Percentiles rank a stretch among this genome's conserved stretches.
Conservation (phyloP, 35 echinoderm and acorn worm genomes). For the Chiridota heheva region DNA sequence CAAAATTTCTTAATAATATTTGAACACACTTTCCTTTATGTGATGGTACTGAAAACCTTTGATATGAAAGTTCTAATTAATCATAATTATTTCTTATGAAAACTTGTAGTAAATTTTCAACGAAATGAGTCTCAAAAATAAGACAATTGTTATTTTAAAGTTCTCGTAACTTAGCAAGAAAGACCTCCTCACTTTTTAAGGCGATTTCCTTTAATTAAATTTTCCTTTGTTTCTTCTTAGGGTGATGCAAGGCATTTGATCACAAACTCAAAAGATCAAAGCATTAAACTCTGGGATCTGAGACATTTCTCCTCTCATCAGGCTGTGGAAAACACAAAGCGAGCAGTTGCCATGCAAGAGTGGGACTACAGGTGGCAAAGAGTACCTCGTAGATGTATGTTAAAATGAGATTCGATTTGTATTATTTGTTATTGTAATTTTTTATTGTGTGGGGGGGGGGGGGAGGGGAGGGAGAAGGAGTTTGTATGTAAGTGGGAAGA, state of each 20-base stretch:
- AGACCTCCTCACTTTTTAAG: too few species aligned
- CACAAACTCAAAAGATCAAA: slow-evolving; percentile 96
- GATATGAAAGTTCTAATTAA: too few species aligned
- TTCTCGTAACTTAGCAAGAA: too few species aligned
- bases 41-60: too few species aligned
- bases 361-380: slow-evolving; percentile 98
- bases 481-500: not conserved
- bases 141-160: too few species aligned
- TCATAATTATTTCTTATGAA: too few species aligned
- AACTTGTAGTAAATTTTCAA: too few species aligned
- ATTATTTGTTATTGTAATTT: not conserved
- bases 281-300: slow-evolving; percentile 95
- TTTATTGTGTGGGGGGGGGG: not conserved
- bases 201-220: too few species aligned
- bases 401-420: not conserved
- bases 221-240: slow-evolving; percentile 31
- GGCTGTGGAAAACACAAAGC: slow-evolving; percentile 46
- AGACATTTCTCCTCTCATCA: slow-evolving; percentile 53
- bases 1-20: too few species aligned
- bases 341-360: slow-evolving; percentile 81
- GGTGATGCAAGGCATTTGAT: slow-evolving; percentile 85
- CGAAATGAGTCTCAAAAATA: too few species aligned
- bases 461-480: not conserved
- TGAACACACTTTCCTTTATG: too few species aligned
- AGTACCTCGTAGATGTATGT: slow-evolving; percentile 86